These are phyloP conservation scores for Copidosoma floridanum DNA, from an alignment of 1,140 invertebrate genomes.

Conservation along the genomic window DNA sequence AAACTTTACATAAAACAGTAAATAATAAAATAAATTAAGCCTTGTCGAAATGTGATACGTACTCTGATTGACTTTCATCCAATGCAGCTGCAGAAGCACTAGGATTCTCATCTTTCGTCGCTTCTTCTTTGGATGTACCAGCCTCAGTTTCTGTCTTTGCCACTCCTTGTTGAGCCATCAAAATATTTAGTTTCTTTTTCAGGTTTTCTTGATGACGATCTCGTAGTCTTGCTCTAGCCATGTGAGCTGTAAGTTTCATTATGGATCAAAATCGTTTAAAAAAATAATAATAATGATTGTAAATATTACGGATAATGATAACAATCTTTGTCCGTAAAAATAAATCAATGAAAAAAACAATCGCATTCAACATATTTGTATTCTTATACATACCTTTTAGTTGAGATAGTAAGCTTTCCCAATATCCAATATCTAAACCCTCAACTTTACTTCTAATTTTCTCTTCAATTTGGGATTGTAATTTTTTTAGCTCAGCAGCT, in stretches of 20 bases:
- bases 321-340: not conserved
- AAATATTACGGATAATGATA: not conserved
- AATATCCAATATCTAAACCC: slow-evolving; percentile 95
- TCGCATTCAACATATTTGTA: not conserved
- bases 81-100: slow-evolving; percentile 35
- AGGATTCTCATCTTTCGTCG: slow-evolving; percentile 33
- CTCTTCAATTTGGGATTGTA: slow-evolving; percentile 83
- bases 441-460: slow-evolving; percentile 84
- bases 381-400: slow-evolving; percentile 67
- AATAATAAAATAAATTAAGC: slow-evolving; percentile 1
- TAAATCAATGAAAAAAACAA: slow-evolving; percentile 1
- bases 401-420: slow-evolving; percentile 91
- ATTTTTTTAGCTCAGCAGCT: slow-evolving; percentile 75
- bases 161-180: slow-evolving; percentile 86
- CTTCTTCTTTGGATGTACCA: too few species aligned
- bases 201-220: slow-evolving; percentile 92
- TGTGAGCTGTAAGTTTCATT: slow-evolving; percentile 83
- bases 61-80: slow-evolving; percentile 45
- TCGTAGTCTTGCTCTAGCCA: slow-evolving; percentile 86
- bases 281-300: not conserved
- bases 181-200: slow-evolving; percentile 81
- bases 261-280: too few species aligned
- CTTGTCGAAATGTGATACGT: slow-evolving; percentile 18
- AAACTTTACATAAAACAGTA: not conserved
- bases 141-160: slow-evolving; percentile 48